These are phyloP conservation scores for Manis javanica DNA, from an alignment of 2,797 vertebrate species.

Conservation along the genomic window DNA sequence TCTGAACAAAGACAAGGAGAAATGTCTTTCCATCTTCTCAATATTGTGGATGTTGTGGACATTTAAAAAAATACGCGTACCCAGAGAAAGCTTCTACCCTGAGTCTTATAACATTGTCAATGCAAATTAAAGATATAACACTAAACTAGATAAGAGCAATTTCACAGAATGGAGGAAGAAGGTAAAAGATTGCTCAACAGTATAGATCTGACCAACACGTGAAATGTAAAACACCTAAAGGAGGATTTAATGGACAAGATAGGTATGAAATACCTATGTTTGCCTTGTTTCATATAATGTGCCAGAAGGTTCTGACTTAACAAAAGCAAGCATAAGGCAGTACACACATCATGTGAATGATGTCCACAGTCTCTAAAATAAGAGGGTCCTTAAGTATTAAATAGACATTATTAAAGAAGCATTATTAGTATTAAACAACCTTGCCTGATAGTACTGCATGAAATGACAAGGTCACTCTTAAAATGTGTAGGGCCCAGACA, in stretches of 20 bases:
- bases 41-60: neutral
- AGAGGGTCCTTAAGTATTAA: slow-evolving; percentile 26
- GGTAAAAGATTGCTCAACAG: neutral
- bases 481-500: neutral
- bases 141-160: neutral
- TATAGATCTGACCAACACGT: neutral
- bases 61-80: neutral
- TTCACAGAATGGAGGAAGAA: neutral
- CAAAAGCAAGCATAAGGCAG: neutral
- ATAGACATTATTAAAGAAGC: neutral
- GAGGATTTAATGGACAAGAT: neutral
- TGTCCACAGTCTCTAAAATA: neutral
- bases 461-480: neutral
- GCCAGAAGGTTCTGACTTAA: neutral
- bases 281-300: neutral
- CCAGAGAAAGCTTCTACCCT: neutral
- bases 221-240: neutral
- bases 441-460: neutral
- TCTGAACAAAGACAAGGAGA: neutral
- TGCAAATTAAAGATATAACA: neutral
- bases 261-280: neutral
- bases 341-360: neutral
- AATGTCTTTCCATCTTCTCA: neutral
- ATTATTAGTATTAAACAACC: neutral
- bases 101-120: neutral